These are phyloP conservation scores for Anagyrus pseudococci DNA, from an alignment of 2,888 invertebrate species.

Conservation along the genomic window DNA sequence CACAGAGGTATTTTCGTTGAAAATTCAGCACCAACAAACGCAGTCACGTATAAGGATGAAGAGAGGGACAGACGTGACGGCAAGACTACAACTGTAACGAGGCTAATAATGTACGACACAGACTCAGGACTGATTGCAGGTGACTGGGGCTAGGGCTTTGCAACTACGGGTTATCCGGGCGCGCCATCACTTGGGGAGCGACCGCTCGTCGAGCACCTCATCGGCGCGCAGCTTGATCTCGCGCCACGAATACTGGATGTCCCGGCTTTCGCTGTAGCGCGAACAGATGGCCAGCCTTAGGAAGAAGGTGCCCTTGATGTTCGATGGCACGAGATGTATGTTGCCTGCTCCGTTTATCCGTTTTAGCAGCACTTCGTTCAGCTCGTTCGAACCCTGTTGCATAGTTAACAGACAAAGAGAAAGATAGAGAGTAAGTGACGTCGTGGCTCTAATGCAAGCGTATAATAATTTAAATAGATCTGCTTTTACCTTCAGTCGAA, in stretches of 20 bases:
- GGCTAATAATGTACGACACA: too few relatives aligned
- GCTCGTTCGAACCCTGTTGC: slow-evolving; percentile 74
- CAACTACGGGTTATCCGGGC: slow-evolving; percentile 57
- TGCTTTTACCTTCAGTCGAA: slow-evolving; percentile 78
- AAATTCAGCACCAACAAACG: too few relatives aligned
- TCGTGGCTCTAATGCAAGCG: not conserved
- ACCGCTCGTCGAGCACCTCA: slow-evolving; percentile 67
- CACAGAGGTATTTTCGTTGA: too few relatives aligned
- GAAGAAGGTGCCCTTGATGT: slow-evolving; percentile 83
- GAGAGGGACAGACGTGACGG: too few relatives aligned
- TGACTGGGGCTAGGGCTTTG: slow-evolving; percentile 53
- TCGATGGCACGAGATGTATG: slow-evolving; percentile 92
- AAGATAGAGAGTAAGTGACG: not conserved
- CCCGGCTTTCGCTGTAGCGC: slow-evolving; percentile 78
- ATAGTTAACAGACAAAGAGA: not conserved
- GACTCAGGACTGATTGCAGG: slow-evolving; percentile 57
- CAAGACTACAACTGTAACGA: too few relatives aligned
- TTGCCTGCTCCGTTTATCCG: slow-evolving; percentile 87
- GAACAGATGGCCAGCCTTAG: slow-evolving; percentile 91
- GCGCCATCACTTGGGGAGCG: slow-evolving; percentile 60
- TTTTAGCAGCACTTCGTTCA: slow-evolving; percentile 82
- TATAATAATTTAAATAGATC: not conserved
- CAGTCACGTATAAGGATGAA: too few relatives aligned
- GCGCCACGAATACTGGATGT: slow-evolving; percentile 86
- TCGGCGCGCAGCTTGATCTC: slow-evolving; percentile 81